Evolutionary conservation across 2,888 invertebrate genomes (phyloP), one percentile per base, ranked within the genome.

Genomic region (Arge pagana): DNA sequence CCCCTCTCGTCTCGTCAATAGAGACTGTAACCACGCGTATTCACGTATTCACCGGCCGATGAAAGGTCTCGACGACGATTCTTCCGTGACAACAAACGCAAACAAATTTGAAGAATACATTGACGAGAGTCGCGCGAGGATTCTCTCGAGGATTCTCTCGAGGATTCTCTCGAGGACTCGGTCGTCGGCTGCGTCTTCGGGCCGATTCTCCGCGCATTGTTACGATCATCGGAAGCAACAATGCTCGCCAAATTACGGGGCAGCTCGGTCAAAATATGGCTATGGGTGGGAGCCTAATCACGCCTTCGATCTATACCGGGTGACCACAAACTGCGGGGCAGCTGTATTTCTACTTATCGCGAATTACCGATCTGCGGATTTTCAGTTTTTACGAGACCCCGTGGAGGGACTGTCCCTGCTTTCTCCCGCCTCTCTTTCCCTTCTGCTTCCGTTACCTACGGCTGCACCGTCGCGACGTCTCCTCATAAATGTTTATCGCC

Each of bases 281-380:
- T 59, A 56, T 59, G 57, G 54, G 55, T 55, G 53, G 56, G 45
- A 48, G 50, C 50, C 41, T 55, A 61, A 63, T 63, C 63, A 58
- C 53, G 50, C 55, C 56, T 58, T 54, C 56, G 52, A 63, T 62
- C 63, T 60, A 57, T 54, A 50, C 58, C 55, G 72, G 68, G 65
- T 61, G 66, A 71, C 72, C 73, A 64, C 72, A 73, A 71, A 70
- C 72, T 67, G 66, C 67, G 61, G 54, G 62, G 55, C 68, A 75
- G 74, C 74, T 74, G 74, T 71, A 69, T 72, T 75, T 74, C 70
- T 65, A 69, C 64, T 71, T 75, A 74, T 75, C 74, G 64, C 53
- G 57, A 61, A 70, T 70, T 64, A 56, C 67, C 71, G 74, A 74
- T 75, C 74, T 69, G 67, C 63, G 68, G 70, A 71, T 73, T 72